Evolutionary conservation across 2,888 invertebrate genomes (phyloP).

Genomic region (Conus canariensis): DNA sequence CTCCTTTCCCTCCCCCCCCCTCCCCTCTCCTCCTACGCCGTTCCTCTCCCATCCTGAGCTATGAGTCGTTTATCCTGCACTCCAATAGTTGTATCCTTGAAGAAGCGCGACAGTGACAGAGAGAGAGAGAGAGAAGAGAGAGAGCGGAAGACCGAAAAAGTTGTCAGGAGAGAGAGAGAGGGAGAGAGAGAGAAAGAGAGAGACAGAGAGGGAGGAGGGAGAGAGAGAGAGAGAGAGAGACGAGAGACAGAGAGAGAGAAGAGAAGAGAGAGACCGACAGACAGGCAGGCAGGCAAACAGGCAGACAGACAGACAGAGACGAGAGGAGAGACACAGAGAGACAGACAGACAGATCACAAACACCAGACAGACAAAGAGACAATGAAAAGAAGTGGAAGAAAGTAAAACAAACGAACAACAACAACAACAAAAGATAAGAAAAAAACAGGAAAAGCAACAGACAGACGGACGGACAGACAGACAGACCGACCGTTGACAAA

Average conservation of each 20-base stretch:
- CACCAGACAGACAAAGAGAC: no score
- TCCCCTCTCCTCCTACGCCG: neutral
- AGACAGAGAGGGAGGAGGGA: neutral
- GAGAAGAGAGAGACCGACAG: neutral
- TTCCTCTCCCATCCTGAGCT: no score
- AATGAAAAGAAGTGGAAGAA: neutral
- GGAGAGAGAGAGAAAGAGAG: neutral
- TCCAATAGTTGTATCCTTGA: no score
- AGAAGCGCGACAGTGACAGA: neutral
- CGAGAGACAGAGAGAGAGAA: neutral
- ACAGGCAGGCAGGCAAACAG: neutral
- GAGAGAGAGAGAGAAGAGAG: neutral
- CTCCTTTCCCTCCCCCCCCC: no score
- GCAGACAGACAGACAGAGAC: neutral
- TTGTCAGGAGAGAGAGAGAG: neutral
- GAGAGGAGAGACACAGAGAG: neutral
- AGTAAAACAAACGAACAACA: no score
- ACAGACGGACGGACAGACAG: neutral
- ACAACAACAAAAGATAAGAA: no score
- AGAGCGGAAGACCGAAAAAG: neutral
- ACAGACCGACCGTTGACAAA: conserved; percentile 3
- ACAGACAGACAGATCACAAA: neutral
- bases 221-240: no score
- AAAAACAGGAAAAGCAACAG: no score
- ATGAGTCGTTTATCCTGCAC: neutral